Conservation (phyloP, 2,888 invertebrate genomes). For the Melangyna quadrimaculata region DNA sequence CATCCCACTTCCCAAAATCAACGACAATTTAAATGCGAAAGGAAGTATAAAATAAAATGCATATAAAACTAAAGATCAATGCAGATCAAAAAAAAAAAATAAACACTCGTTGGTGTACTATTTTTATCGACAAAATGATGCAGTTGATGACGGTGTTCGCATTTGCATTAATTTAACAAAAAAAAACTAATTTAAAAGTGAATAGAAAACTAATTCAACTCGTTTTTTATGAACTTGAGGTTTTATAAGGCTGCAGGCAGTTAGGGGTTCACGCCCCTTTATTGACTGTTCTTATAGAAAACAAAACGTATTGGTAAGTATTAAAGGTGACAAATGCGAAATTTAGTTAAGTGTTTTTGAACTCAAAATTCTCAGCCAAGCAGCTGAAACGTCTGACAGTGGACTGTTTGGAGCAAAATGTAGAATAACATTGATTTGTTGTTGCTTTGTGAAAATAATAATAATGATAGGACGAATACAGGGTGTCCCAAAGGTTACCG, state of each 20-base stretch:
- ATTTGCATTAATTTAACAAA: background rate
- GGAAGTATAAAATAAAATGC: constrained; percentile 1
- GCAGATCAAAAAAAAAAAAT: background rate
- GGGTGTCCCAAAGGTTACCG: no score
- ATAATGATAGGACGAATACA: no score
- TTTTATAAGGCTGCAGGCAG: background rate
- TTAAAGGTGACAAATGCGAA: background rate
- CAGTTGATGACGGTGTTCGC: constrained; percentile 8
- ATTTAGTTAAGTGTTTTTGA: background rate
- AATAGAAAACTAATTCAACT: background rate
- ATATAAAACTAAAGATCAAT: background rate
- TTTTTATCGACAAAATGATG: constrained; percentile 10
- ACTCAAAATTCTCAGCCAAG: background rate
- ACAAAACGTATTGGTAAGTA: background rate
- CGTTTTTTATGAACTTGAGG: background rate
- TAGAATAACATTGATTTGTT: background rate
- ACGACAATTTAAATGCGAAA: background rate
- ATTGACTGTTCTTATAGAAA: background rate
- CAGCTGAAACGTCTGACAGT: background rate
- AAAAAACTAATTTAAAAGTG: background rate
- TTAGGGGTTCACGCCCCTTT: constrained; percentile 1
- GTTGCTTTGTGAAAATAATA: background rate
- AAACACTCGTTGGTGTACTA: background rate
- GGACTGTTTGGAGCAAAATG: background rate
- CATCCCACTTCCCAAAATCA: background rate